phyloP scores from a whole-genome alignment of 2,113 vertebrate genomes.

The Terrapene triunguis region DNA sequence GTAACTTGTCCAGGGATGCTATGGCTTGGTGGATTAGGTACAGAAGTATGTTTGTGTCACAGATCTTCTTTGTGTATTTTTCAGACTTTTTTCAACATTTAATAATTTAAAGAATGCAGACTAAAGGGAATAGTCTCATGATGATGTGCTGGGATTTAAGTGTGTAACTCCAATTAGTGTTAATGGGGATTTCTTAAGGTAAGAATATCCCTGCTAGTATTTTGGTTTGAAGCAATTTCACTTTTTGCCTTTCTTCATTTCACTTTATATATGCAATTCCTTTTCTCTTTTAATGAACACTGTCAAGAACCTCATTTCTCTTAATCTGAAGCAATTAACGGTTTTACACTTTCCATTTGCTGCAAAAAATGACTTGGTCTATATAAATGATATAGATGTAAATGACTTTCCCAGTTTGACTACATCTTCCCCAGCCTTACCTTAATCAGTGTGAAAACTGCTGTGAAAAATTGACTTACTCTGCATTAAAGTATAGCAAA shows the following conservation, averaged over 20 bases:
- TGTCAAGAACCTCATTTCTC: constrained; percentile 36
- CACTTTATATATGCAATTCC: background rate
- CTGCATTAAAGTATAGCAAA: background rate
- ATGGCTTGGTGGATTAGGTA: background rate
- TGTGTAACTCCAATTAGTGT: background rate
- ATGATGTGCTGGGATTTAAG: background rate
- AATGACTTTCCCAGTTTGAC: background rate
- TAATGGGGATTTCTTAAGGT: background rate
- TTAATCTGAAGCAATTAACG: constrained; percentile 43
- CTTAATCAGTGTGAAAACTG: background rate
- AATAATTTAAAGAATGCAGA: background rate
- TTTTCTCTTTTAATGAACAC: constrained; percentile 22
- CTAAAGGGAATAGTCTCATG: background rate
- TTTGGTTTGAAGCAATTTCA: background rate
- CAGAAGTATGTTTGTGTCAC: background rate
- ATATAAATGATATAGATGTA: background rate
- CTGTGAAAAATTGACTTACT: background rate
- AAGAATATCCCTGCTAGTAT: background rate
- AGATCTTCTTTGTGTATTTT: background rate
- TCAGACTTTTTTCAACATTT: background rate
- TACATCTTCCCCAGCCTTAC: background rate
- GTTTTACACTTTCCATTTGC: constrained; percentile 21
- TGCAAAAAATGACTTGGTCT: constrained; percentile 5
- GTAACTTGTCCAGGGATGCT: background rate
- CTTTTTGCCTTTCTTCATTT: background rate